These are phyloP conservation scores for Eufriesea mexicana DNA, from an alignment of 1,140 invertebrate species.

Conservation along the genomic window DNA sequence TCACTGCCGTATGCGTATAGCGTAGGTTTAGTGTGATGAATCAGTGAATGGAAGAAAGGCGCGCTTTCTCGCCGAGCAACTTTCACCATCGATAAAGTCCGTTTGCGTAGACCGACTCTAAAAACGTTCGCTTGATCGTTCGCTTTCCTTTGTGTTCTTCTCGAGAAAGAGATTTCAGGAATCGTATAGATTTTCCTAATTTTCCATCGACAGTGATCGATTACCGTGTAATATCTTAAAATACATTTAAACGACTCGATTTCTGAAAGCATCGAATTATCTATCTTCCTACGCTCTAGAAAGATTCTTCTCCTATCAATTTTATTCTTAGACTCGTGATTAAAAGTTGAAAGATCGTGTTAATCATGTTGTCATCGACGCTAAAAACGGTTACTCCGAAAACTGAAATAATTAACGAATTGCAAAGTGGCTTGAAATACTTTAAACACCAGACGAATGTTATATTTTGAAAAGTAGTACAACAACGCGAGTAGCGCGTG, in stretches of 20 bases:
- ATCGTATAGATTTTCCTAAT: background rate
- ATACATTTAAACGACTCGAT: background rate
- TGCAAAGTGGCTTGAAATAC: no score
- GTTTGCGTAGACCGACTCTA: constrained; percentile 68
- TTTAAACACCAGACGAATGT: no score
- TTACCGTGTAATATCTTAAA: background rate
- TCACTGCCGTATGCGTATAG: constrained; percentile 5
- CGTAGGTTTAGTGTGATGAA: constrained; percentile 66
- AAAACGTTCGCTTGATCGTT: constrained; percentile 69
- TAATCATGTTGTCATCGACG: constrained; percentile 22
- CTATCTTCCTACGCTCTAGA: background rate
- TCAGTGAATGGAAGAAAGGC: constrained; percentile 82
- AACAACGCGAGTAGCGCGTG: no score
- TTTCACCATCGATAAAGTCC: constrained; percentile 82
- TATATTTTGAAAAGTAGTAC: no score
- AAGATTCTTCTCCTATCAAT: constrained; percentile 1
- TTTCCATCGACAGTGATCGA: background rate
- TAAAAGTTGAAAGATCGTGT: constrained; percentile 17
- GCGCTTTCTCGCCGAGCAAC: constrained; percentile 80
- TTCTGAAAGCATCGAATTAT: background rate
- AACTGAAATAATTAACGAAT: background rate
- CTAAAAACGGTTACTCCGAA: background rate
- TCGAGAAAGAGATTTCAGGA: background rate
- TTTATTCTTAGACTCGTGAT: constrained; percentile 1
- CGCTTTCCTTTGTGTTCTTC: background rate